Base-by-base conservation (phyloP, 2,797 vertebrate species). In the Miichthys miiuy region DNA sequence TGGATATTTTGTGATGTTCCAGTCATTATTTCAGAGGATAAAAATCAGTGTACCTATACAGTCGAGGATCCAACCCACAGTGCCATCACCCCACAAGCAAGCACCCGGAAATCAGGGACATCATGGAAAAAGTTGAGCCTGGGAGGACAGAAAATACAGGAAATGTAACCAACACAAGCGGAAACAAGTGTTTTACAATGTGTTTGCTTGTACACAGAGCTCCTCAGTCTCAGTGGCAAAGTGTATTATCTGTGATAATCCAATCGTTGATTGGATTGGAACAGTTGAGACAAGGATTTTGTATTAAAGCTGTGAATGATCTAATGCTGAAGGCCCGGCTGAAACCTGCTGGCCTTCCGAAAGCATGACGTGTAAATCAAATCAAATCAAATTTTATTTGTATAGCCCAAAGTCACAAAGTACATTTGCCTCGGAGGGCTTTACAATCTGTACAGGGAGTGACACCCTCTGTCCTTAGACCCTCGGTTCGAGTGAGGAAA, bases 51-150 rank as follows among this genome's bases (percentile, higher is more conserved):
- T 95, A 99, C 98, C 97, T 82, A 99, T 98, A 84, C 96, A 98
- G 92, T 99, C 98, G 69, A 99, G 92, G 91, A 99, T 98, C 97
- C 98, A 99, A 61, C 97, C 97, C 50, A 98, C 97, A 0, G 97
- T 98, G 81, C 98, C 98, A 0, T 99, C 98, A 3, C 97, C 98
- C 98, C 97, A 0, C 97, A 99, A 5, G 97, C 97, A 34, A 99
- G 94, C 70, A 99, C 96, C 3, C 96, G 96, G 92, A 98, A 98
- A 88, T 98, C 96, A 0, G 97, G 96, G 27, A 97, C 96, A 27
- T 97, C 97, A 1, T 93, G 95, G 82, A 99, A 98, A 83, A 99
- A 98, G 91, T 96, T 98, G 79, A 99, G 93, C 79, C 98, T 99
- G 71, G 50, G 60, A 72, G 20, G 20, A 82, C 17, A 88, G 12